Percentiles rank a stretch among this genome's conserved stretches.
These are phyloP conservation scores for Anableps anableps DNA, from an alignment of 2,797 vertebrate genomes.

Conservation along the genomic window DNA sequence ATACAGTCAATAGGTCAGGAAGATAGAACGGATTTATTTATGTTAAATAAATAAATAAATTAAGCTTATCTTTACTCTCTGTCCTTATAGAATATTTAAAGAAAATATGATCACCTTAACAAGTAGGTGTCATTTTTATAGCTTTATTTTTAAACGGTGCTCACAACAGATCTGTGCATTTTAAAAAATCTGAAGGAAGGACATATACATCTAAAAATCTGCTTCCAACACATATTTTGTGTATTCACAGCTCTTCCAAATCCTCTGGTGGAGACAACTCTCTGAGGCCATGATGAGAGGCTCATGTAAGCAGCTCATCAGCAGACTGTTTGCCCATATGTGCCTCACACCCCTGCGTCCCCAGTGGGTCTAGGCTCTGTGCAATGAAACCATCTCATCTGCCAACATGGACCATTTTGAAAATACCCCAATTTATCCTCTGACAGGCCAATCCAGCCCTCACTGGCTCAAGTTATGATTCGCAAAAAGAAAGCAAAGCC, in stretches of 20 bases:
- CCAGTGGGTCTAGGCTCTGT: conserved; percentile 72
- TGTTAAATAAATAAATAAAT: conserved; percentile 51
- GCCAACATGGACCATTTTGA: conserved; percentile 72
- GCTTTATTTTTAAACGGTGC: conserved; percentile 18
- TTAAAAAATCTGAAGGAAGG: conserved; percentile 22
- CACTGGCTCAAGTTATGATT: conserved; percentile 56
- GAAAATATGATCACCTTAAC: conserved; percentile 55
- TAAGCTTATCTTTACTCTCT: conserved; percentile 52
- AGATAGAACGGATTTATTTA: conserved; percentile 71
- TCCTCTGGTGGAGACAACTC: conserved; percentile 62
- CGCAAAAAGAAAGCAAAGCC: conserved; percentile 25
- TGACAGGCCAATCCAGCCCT: conserved; percentile 60
- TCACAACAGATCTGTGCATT: conserved; percentile 9
- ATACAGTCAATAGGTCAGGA: conserved; percentile 69
- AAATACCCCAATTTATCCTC: conserved; percentile 51
- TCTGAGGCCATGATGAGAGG: conserved; percentile 71
- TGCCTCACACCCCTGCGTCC: conserved; percentile 77
- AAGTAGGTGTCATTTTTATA: conserved; percentile 31
- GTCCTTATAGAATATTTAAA: conserved; percentile 50
- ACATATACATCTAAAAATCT: conserved; percentile 30
- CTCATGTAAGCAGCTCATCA: conserved; percentile 79
- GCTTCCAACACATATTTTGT: conserved; percentile 56
- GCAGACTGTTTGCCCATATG: conserved; percentile 82
- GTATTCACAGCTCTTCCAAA: conserved; percentile 48
- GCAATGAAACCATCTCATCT: conserved; percentile 80